phyloP scores from a whole-genome alignment of 1,140 invertebrate genomes.

The Tetragnatha versicolor region DNA sequence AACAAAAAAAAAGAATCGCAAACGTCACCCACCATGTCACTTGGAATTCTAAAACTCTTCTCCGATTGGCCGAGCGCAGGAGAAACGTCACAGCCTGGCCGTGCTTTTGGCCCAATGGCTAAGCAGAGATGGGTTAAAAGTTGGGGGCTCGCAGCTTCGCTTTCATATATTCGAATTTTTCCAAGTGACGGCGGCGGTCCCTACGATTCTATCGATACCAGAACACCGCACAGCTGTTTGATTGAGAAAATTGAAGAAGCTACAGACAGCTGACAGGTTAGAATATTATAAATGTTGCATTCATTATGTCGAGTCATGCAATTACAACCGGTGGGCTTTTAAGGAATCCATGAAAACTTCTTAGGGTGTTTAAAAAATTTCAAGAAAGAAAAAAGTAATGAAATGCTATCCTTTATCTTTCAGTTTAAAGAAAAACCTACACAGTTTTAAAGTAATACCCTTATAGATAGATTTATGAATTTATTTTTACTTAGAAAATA shows the following conservation, averaged over 20 bases:
- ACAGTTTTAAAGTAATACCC: too few species aligned
- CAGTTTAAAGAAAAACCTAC: too few species aligned
- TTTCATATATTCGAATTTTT: conserved; percentile 33
- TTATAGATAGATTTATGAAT: too few species aligned
- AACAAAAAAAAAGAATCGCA: conserved; percentile 3
- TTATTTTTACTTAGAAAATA: too few species aligned
- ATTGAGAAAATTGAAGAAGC: background rate
- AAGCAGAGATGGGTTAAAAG: conserved; percentile 22
- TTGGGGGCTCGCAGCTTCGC: conserved; percentile 31
- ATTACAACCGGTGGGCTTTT: too few species aligned
- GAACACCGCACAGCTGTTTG: background rate
- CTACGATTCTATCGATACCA: background rate
- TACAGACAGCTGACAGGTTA: conserved; percentile 7
- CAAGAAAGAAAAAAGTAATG: too few species aligned
- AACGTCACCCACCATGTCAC: conserved; percentile 37
- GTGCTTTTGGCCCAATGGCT: conserved; percentile 11
- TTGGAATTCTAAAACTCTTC: conserved; percentile 18
- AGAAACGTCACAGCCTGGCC: conserved; percentile 23
- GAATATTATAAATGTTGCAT: background rate
- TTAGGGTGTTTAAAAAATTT: too few species aligned
- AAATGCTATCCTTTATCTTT: too few species aligned
- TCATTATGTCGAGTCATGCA: too few species aligned
- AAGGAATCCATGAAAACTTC: too few species aligned
- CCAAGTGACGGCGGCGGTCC: background rate
- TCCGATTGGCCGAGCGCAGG: background rate